These are phyloP conservation scores for Dunckerocampus dactyliophorus DNA, from an alignment of 2,113 vertebrate genomes.

Conservation along the genomic window DNA sequence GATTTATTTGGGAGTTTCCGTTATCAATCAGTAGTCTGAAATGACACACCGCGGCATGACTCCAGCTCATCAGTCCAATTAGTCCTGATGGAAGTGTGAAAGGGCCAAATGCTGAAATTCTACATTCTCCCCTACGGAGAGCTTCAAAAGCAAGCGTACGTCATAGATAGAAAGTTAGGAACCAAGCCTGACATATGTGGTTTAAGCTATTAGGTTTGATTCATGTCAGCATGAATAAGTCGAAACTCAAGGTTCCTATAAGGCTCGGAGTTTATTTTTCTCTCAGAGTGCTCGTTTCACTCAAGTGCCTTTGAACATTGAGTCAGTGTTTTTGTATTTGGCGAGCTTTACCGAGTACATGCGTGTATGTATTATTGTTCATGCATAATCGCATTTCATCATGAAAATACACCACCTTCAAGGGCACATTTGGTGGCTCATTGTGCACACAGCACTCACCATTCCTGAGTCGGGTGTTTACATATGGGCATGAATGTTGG, in stretches of 20 bases:
- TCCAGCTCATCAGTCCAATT: slow-evolving; percentile 6
- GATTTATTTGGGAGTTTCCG: slow-evolving; percentile 5
- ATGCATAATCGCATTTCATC: not conserved
- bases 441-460: too few relatives aligned
- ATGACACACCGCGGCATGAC: not conserved
- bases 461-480: too few relatives aligned
- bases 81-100: slow-evolving; percentile 4
- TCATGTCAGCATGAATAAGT: slow-evolving; percentile 11
- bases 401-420: too few relatives aligned
- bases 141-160: not conserved
- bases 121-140: not conserved
- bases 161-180: slow-evolving; percentile 5
- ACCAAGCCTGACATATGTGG: not conserved
- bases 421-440: too few relatives aligned
- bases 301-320: not conserved
- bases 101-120: slow-evolving; percentile 2
- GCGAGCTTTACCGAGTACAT: not conserved
- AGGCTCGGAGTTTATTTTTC: slow-evolving; percentile 9
- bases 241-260: slow-evolving; percentile 1
- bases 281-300: slow-evolving; percentile 9
- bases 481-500: too few relatives aligned
- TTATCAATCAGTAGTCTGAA: slow-evolving; percentile 6
- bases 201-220: slow-evolving; percentile 1
- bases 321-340: slow-evolving; percentile 8
- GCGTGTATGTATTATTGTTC: not conserved